Percentiles rank a stretch among this genome's conserved stretches.
Conservation (phyloP, 2,113 vertebrate species). For the Heptranchias perlo region DNA sequence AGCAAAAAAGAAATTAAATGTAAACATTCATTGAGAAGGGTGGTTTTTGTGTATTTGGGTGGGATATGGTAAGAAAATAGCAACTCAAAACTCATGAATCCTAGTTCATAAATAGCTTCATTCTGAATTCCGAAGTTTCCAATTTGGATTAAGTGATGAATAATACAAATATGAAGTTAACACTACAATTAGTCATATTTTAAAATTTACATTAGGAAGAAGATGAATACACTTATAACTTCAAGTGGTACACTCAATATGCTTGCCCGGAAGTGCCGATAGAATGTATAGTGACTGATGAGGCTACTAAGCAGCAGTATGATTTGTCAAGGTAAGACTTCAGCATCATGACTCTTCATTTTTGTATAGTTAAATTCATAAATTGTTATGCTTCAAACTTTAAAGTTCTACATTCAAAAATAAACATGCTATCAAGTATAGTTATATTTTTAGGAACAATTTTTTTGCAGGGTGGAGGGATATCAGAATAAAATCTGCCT, state of each 20-base stretch:
- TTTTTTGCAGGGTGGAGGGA: not conserved
- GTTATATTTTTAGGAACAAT: not conserved
- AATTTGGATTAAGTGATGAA: not conserved
- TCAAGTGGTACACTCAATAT: constrained; percentile 88
- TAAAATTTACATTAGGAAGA: constrained; percentile 50
- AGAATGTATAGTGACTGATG: constrained; percentile 83
- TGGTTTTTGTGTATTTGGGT: not conserved
- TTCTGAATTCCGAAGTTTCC: not conserved
- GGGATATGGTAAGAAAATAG: not conserved
- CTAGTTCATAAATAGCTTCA: not conserved
- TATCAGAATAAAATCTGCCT: not conserved
- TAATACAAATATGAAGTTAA: not conserved
- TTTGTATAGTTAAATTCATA: not conserved
- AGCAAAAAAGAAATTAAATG: not conserved
- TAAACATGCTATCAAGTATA: no score
- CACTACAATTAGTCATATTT: not conserved
- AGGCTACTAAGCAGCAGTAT: constrained; percentile 71
- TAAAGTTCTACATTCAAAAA: not conserved
- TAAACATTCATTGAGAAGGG: not conserved
- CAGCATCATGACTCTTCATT: not conserved
- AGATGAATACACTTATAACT: constrained; percentile 83
- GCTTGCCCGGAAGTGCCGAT: constrained; percentile 79
- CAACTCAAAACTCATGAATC: not conserved
- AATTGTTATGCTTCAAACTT: not conserved
- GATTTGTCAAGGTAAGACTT: constrained; percentile 81